Conservation (phyloP, 1,140 invertebrate genomes). For the Drosophila setifemur region DNA sequence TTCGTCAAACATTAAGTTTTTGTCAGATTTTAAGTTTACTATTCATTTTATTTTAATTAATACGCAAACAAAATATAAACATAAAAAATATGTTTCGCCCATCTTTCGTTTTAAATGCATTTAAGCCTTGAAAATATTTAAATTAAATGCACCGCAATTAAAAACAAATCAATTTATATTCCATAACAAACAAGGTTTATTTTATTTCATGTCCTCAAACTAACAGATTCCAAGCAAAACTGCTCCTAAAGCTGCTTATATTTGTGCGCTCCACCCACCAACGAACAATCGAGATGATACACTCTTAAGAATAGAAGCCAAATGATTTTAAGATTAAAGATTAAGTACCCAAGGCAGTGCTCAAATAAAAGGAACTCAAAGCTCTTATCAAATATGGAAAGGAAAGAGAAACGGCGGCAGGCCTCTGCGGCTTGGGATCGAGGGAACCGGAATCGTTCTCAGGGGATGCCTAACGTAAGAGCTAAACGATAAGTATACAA, state of each 20-base stretch:
- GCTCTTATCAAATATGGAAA: slow-evolving; percentile 32
- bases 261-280: slow-evolving; percentile 27
- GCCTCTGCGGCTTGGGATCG: slow-evolving; percentile 38
- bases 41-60: no score
- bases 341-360: slow-evolving; percentile 43
- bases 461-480: slow-evolving; percentile 43
- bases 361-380: slow-evolving; percentile 45
- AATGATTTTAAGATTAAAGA: slow-evolving; percentile 8
- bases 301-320: slow-evolving; percentile 6
- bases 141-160: background rate
- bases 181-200: slow-evolving; percentile 69
- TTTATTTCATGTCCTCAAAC: slow-evolving; percentile 41
- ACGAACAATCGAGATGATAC: background rate
- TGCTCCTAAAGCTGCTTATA: slow-evolving; percentile 17
- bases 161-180: background rate
- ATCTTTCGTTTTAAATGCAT: no score
- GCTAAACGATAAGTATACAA: slow-evolving; percentile 76
- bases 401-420: slow-evolving; percentile 11
- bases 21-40: no score
- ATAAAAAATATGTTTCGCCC: no score
- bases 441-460: slow-evolving; percentile 2
- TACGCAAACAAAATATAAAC: no score
- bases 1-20: no score
- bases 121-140: background rate
- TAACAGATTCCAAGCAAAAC: slow-evolving; percentile 32